Percentiles rank a stretch among this genome's conserved stretches.
These are phyloP conservation scores for Enteromius radiatus DNA, from an alignment of 2,797 vertebrate species.

Conservation along the genomic window DNA sequence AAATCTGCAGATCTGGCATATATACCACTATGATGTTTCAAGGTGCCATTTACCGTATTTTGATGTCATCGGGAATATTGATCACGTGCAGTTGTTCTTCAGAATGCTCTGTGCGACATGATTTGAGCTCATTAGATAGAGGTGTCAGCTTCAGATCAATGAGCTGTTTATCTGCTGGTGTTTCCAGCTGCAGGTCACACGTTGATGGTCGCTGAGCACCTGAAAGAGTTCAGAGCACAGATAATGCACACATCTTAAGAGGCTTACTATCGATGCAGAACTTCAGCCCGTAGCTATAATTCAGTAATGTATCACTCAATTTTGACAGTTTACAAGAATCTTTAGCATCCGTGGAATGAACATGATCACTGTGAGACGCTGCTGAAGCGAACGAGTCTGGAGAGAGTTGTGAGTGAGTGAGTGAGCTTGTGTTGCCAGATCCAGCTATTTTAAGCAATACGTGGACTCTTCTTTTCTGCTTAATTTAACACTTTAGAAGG, in stretches of 20 bases:
- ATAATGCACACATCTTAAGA: background rate
- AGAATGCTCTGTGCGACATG: conserved; percentile 58
- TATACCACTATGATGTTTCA: background rate
- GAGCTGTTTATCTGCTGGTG: conserved; percentile 63
- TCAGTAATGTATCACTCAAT: too few relatives aligned
- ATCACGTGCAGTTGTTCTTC: conserved; percentile 72
- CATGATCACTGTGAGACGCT: too few relatives aligned
- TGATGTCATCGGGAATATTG: conserved; percentile 73
- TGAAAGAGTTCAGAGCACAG: background rate
- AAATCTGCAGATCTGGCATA: background rate
- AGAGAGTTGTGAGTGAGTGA: too few relatives aligned
- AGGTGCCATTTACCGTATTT: conserved; percentile 65
- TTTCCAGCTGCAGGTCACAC: conserved; percentile 1
- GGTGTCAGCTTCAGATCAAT: background rate
- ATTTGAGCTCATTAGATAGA: conserved; percentile 42
- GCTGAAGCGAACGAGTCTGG: too few relatives aligned
- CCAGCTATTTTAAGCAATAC: too few relatives aligned
- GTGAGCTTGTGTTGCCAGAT: too few relatives aligned
- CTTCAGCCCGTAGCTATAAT: too few relatives aligned
- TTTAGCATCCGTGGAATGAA: too few relatives aligned
- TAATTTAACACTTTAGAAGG: too few relatives aligned
- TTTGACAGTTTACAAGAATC: too few relatives aligned
- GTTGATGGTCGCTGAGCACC: background rate
- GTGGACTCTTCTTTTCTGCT: too few relatives aligned
- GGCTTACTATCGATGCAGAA: background rate